These are phyloP conservation scores for Tricholauxania praeusta DNA, from an alignment of 2,888 invertebrate genomes.

Conservation along the genomic window DNA sequence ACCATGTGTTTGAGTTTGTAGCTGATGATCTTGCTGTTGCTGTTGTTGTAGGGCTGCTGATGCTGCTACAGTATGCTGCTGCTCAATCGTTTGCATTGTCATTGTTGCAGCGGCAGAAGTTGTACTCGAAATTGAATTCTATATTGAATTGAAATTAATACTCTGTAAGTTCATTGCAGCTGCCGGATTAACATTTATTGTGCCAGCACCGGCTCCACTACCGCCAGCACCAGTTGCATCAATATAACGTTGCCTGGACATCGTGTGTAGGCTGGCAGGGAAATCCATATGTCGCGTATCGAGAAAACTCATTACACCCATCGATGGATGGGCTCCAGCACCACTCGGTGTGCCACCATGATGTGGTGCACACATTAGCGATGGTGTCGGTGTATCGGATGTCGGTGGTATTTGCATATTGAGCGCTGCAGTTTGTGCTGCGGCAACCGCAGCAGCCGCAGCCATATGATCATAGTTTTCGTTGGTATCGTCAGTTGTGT, in stretches of 20 bases:
- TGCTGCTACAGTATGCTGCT: slow-evolving; percentile 42
- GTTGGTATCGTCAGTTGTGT: slow-evolving; percentile 67
- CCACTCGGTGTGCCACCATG: slow-evolving; percentile 52
- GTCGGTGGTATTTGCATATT: slow-evolving; percentile 69
- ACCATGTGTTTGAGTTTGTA: not conserved
- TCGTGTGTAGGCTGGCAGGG: slow-evolving; percentile 72
- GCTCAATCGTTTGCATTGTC: slow-evolving; percentile 47
- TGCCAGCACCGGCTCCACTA: slow-evolving; percentile 56
- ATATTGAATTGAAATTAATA: slow-evolving; percentile 83
- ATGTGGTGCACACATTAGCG: slow-evolving; percentile 74
- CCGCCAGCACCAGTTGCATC: slow-evolving; percentile 61
- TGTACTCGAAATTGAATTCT: slow-evolving; percentile 68
- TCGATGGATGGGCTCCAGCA: slow-evolving; percentile 69
- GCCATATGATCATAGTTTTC: slow-evolving; percentile 66
- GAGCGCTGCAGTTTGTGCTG: slow-evolving; percentile 62
- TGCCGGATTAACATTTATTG: slow-evolving; percentile 70
- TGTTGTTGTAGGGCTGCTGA: slow-evolving; percentile 40
- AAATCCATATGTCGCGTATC: slow-evolving; percentile 80
- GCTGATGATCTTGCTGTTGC: slow-evolving; percentile 33
- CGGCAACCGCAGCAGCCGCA: slow-evolving; percentile 61
- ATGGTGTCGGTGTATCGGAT: slow-evolving; percentile 70
- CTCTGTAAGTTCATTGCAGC: slow-evolving; percentile 79
- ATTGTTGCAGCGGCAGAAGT: slow-evolving; percentile 52
- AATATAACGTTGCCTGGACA: slow-evolving; percentile 69
- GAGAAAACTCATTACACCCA: slow-evolving; percentile 77